phyloP scores from a whole-genome alignment of 2,888 invertebrate species.

The Seira musarum region DNA sequence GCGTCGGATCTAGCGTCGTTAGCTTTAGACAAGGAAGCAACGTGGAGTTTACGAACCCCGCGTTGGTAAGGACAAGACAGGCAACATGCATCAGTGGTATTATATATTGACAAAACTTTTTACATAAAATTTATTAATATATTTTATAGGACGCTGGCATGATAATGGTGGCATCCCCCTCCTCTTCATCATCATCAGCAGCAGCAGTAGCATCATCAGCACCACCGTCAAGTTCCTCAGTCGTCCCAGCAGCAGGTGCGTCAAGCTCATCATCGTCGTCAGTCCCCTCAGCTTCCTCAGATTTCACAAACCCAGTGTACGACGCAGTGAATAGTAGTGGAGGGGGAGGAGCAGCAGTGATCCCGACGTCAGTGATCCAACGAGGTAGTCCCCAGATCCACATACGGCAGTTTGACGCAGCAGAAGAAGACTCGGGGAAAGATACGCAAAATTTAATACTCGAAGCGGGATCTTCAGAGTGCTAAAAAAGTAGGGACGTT shows the following conservation, averaged over 20 bases:
- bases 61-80: constrained; percentile 31
- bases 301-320: constrained; percentile 99
- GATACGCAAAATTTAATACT: constrained; percentile 93
- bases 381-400: constrained; percentile 82
- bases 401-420: constrained; percentile 86
- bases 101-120: background rate
- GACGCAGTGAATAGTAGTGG: constrained; percentile 78
- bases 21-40: constrained; percentile 95
- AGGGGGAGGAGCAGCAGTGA: constrained; percentile 76
- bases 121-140: background rate
- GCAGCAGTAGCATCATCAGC: no score
- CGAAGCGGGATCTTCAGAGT: constrained; percentile 79
- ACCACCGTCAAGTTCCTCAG: no score
- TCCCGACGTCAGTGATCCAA: constrained; percentile 87
- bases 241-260: no score
- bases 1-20: constrained; percentile 74
- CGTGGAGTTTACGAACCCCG: constrained; percentile 83
- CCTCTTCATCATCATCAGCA: background rate
- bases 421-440: constrained; percentile 87
- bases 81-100: no score
- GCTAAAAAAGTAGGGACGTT: constrained; percentile 45
- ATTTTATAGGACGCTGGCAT: constrained; percentile 38
- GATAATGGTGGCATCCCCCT: constrained; percentile 29
- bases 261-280: background rate
- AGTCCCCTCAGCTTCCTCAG: constrained; percentile 75